Base-by-base conservation (phyloP, 2,797 vertebrate species). In the Sus cebifrons region DNA sequence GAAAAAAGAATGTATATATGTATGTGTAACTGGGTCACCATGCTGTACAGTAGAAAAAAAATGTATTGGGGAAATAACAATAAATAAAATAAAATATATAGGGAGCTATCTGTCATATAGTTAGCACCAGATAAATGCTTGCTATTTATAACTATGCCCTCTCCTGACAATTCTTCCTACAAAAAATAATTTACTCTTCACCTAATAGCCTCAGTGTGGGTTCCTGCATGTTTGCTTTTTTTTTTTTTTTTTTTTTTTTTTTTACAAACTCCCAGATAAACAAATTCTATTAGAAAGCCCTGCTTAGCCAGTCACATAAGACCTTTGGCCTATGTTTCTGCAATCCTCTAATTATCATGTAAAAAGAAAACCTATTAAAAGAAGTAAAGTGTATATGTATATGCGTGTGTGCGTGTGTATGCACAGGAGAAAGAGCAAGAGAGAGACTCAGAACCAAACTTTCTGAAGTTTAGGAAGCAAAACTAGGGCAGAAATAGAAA, bases 401-500 rank as follows among this genome's bases (percentile, higher is more conserved):
- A 17, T n/a, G 49, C 20, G 18, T 56, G 29, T 9, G 27, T 20
- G 49, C 8, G 6, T 25, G 6, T 27, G 40, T 4, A 2, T 14
- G 21, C 74, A 54, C 20, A 16, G n/a, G 20, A 36, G 17, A 25
- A 27, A 32, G 15, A 44, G 13, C 74, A 32, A 70, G 64, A 58
- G 56, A 65, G 44, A 23, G 32, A 40, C 1, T 49, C 21, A 73
- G 5, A 70, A 49, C 25, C 21, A 94, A 40, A 58, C 52, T 73
- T 95, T 84, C 40, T 97, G 20, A 96, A 96, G 78, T 77, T 94
- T 97, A 94, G 52, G 93, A 95, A 97, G 67, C 56, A 96, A 97
- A 98, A 95, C 85, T 73, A 91, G 88, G 73, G 79, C 78, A 97
- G 96, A 96, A 97, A 97, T 96, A 96, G 97, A 97, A 98, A 94